Evolutionary conservation across 1,140 invertebrate genomes (phyloP).

Genomic region (Planococcus citri): DNA sequence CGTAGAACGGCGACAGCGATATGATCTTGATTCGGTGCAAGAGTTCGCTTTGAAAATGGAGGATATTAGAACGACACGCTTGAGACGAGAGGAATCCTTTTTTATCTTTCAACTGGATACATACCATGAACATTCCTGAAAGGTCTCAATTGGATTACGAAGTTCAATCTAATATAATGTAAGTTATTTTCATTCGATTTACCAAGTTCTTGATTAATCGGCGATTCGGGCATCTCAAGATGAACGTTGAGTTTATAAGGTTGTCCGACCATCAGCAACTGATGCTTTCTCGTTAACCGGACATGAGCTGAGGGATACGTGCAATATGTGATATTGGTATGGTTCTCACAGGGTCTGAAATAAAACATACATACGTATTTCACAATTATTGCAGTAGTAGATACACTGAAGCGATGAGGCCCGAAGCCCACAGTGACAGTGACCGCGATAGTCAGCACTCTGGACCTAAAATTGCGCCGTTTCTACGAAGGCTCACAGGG

Average conservation of each 20-base stretch:
- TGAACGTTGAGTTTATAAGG: constrained; percentile 65
- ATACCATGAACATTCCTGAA: constrained; percentile 86
- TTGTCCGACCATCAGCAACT: constrained; percentile 73
- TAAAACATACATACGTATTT: no score
- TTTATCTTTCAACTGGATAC: constrained; percentile 55
- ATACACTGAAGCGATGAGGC: no score
- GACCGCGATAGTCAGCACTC: no score
- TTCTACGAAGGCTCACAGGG: no score
- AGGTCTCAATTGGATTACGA: constrained; percentile 52
- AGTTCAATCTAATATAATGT: no score
- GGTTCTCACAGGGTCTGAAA: constrained; percentile 38
- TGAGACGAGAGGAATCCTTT: constrained; percentile 49
- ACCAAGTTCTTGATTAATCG: constrained; percentile 70
- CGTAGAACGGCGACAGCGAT: constrained; percentile 54
- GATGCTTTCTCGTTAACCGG: constrained; percentile 60
- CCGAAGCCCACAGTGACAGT: no score
- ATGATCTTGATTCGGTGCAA: constrained; percentile 55
- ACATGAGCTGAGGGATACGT: constrained; percentile 72
- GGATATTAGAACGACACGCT: constrained; percentile 65
- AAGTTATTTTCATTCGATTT: no score
- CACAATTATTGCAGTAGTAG: no score
- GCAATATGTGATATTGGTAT: constrained; percentile 59
- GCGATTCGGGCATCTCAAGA: constrained; percentile 79
- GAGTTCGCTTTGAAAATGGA: constrained; percentile 62
- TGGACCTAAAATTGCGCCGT: no score